Base-by-base conservation (phyloP, 1,140 invertebrate species). In the Papilio glaucus region DNA sequence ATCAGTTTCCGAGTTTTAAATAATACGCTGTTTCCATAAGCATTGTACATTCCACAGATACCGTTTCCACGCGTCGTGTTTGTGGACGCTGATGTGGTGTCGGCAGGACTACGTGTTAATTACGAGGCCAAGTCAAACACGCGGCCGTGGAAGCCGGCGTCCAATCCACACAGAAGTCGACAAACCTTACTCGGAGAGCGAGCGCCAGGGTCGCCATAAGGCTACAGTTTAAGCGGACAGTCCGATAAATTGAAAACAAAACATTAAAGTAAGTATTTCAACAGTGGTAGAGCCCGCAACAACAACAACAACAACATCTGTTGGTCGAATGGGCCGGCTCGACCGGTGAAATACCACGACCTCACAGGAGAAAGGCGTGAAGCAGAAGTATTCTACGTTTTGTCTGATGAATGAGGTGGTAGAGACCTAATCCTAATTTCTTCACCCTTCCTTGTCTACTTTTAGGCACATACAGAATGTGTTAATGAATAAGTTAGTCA, bases 91-190 rank as follows among this genome's bases (percentile, higher is more conserved):
- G 26, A 65, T 65, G 42, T 69, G 42, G 33, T 45, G 67, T 41
- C 18, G 13, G 37, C 38, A 65, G 65, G 65, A 69, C 67, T 49
- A 69, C 67, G 67, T 69, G 67, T 69, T 69, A 69, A 69, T 69
- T 49, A 69, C 42, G 21, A 18, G 24, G 13, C n/a, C 21, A 53
- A 26, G 12, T 12, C 67, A 69, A 69, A 69, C 67, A 69, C 24
- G 42, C 41, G 42, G 41, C 67, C 67, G 67, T 69, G 67, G 67
- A 68, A 69, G 42, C 41, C 42, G 24, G 21, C 63, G 15, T 45
- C 21, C 29, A 67, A 41, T 41, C 63, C 29, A 69, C 42, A 69
- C 67, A 69, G 42, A 53, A 69, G 67, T 69, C 41, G 67, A 69
- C 67, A 69, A 69, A 69, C 24, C 42, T 49, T 15, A 26, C 42